Evolutionary conservation across 2,113 vertebrate species (phyloP), one percentile per base, ranked within the genome.

Genomic region (Pituophis catenifer): DNA sequence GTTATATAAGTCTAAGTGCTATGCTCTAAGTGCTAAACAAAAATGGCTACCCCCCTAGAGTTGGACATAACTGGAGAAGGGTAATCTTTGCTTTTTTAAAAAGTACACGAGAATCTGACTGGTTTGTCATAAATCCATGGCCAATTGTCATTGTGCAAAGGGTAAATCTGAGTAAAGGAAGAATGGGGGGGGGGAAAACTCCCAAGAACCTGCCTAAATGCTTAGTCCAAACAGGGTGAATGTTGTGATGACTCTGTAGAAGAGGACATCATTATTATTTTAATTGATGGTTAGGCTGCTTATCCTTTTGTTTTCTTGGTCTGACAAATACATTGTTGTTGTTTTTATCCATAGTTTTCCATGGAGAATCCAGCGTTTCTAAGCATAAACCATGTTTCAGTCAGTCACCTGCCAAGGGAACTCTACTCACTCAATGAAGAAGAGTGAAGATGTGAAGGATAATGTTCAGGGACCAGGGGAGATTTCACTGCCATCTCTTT

Each of bases 311-410:
- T 70, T 91, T 93, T 19, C 88, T 91, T 89, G 48, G 93, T 33
- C 38, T 91, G 89, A 54, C n/a, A 93, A 85, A 85, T 29, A 0
- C 24, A 93, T 75, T 91, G 21, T 7, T 44, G 65, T 44, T 44
- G 38, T 7, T 91, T 95, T 89, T 44, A 54, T 62, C 93, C 3
- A 85, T 1, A 62, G 86, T 89, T 81, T 89, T 52, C 59, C 50
- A 48, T 52, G 58, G 50, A 59, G 70, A 92, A 91, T 75, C 2
- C 48, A 11, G 50, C 10, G 65, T 17, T 92, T 55, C 44, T 21
- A 89, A 94, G 3, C 58, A 57, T 58, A 91, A 94, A n/a, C 38
- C 11, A 59, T 89, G 53, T 70, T 94, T 89, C 65, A 92, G 91
- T 38, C 15, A 91, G 89, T 55, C 15, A 91, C 59, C 55, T 92